Conservation (phyloP, 2,797 vertebrate genomes). For the Sylvilagus floridanus region DNA sequence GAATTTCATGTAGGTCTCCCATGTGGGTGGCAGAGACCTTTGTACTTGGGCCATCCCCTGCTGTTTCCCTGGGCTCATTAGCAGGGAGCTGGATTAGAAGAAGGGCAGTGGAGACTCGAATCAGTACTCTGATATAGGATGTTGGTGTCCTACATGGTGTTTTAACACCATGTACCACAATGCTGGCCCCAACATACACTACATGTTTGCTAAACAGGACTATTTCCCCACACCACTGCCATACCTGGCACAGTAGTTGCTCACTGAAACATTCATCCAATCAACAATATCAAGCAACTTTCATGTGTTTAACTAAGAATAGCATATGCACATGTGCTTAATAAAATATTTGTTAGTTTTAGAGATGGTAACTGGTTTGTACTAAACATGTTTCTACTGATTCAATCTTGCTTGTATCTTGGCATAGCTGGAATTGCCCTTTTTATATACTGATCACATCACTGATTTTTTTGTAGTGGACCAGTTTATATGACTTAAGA, state of each 20-base stretch:
- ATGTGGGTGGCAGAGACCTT: too few species aligned
- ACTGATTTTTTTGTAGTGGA: background rate
- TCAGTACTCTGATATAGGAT: too few species aligned
- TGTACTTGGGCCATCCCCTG: too few species aligned
- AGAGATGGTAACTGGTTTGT: background rate
- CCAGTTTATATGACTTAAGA: background rate
- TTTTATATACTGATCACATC: background rate
- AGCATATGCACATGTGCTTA: background rate
- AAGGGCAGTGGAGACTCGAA: too few species aligned
- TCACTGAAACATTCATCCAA: background rate
- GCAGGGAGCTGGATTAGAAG: too few species aligned
- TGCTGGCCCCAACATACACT: background rate
- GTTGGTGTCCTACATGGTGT: too few species aligned
- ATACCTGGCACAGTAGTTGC: background rate
- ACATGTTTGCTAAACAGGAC: background rate
- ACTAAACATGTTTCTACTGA: background rate
- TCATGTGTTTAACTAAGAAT: background rate
- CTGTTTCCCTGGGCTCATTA: too few species aligned
- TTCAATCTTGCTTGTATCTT: background rate
- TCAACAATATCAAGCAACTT: background rate
- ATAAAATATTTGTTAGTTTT: conserved; percentile 12
- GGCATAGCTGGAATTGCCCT: background rate
- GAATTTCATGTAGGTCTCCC: too few species aligned
- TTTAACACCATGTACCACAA: too few species aligned
- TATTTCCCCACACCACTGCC: background rate